These are phyloP conservation scores for Coranthus polyacanthus DNA, from an alignment of 2,797 vertebrate genomes.

Conservation along the genomic window DNA sequence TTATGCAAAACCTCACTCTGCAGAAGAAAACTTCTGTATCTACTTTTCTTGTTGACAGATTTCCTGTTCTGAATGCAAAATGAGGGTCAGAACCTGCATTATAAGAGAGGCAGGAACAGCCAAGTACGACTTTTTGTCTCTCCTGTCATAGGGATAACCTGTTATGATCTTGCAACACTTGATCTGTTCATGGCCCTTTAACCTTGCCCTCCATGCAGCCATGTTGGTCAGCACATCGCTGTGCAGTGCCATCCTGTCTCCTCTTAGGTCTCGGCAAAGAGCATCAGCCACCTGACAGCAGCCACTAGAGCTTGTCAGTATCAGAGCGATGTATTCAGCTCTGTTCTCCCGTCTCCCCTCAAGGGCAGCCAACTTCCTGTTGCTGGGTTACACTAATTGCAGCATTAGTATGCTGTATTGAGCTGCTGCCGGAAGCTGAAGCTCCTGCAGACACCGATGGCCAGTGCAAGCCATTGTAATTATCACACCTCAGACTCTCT, in stretches of 20 bases:
- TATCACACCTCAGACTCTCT: slow-evolving; percentile 42
- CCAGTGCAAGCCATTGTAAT: slow-evolving; percentile 66
- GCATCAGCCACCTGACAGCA: slow-evolving; percentile 52
- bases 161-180: slow-evolving; percentile 24
- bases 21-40: neutral
- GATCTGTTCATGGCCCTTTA: slow-evolving; percentile 16
- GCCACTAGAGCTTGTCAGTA: slow-evolving; percentile 58
- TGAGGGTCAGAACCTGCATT: slow-evolving; percentile 30
- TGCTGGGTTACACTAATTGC: slow-evolving; percentile 80
- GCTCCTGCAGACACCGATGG: slow-evolving; percentile 63
- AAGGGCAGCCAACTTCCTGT: slow-evolving; percentile 78
- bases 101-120: slow-evolving; percentile 9
- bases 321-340: slow-evolving; percentile 66
- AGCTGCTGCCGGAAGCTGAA: slow-evolving; percentile 68
- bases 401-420: slow-evolving; percentile 77
- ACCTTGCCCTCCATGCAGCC: slow-evolving; percentile 6
- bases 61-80: slow-evolving; percentile 25
- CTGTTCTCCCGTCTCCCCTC: slow-evolving; percentile 57
- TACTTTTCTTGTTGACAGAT: slow-evolving; percentile 1
- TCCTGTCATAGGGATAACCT: slow-evolving; percentile 23
- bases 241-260: slow-evolving; percentile 21
- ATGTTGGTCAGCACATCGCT: slow-evolving; percentile 2
- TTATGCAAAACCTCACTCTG: neutral
- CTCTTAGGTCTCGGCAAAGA: slow-evolving; percentile 39
- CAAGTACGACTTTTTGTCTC: slow-evolving; percentile 14